Evolutionary conservation across 2,888 invertebrate genomes (phyloP).

Genomic region (Meteorus cinctellus): DNA sequence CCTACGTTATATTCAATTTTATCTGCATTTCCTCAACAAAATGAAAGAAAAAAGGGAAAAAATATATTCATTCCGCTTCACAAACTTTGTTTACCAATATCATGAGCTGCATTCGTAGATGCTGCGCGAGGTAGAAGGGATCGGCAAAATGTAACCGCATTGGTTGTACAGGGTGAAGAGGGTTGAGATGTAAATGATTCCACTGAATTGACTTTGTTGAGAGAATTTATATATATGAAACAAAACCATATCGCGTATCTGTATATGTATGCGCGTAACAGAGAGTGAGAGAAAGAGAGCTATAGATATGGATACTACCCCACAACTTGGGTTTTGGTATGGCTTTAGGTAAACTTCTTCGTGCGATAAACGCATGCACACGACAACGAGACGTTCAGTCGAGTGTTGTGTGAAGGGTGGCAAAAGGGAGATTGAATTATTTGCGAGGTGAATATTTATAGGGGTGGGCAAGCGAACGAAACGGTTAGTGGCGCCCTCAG

Average conservation of each 20-base stretch:
- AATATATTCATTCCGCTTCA: constrained; percentile 25
- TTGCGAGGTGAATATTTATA: constrained; percentile 6
- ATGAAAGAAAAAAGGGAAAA: neutral
- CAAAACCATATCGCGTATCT: constrained; percentile 29
- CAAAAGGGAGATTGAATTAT: constrained; percentile 1
- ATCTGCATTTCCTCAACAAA: neutral
- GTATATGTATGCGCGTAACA: neutral
- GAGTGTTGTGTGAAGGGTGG: neutral
- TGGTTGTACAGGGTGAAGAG: constrained; percentile 9
- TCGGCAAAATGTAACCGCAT: neutral
- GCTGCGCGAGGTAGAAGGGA: neutral
- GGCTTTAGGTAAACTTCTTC: constrained; percentile 8
- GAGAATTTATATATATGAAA: constrained; percentile 28
- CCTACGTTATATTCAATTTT: neutral
- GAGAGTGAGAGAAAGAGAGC: neutral
- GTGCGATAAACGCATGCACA: constrained; percentile 15
- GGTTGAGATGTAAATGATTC: constrained; percentile 35
- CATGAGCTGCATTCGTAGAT: neutral
- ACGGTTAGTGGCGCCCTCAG: neutral
- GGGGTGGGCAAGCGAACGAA: neutral
- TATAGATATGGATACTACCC: neutral
- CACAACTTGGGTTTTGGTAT: constrained; percentile 3
- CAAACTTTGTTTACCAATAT: constrained; percentile 33
- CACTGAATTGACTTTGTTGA: constrained; percentile 39
- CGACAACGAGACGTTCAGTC: neutral